Conservation (phyloP, 2,797 vertebrate genomes). For the Halcyon leucocephala region DNA sequence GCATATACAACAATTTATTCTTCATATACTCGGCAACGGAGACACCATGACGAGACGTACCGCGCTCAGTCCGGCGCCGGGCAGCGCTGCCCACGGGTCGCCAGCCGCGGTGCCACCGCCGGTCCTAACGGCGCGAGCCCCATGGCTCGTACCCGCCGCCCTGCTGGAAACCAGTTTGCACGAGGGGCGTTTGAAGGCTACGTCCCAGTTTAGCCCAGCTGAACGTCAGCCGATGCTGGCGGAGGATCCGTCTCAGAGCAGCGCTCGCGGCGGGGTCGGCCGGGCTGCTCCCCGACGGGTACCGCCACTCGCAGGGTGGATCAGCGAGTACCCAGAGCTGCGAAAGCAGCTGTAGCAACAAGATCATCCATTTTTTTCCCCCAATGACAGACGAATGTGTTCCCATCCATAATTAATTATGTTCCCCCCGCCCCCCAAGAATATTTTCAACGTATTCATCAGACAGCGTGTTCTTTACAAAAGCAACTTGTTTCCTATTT, state of each 20-base stretch:
- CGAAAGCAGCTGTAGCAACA: conserved; percentile 72
- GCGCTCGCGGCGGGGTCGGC: conserved; percentile 7
- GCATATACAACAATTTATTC: conserved; percentile 83
- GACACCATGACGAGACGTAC: conserved; percentile 76
- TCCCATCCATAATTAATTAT: conserved; percentile 76
- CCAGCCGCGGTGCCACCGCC: conserved; percentile 28
- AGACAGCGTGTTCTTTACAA: conserved; percentile 80
- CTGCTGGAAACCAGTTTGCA: conserved; percentile 49
- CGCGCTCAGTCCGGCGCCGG: conserved; percentile 46
- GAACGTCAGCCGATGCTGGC: conserved; percentile 62
- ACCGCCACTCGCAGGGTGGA: conserved; percentile 56
- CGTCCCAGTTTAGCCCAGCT: conserved; percentile 66
- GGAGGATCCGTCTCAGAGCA: conserved; percentile 49
- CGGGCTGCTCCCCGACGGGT: conserved; percentile 53
- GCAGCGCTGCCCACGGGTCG: conserved; percentile 60
- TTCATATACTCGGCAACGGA: conserved; percentile 78
- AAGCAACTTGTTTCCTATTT: conserved; percentile 74
- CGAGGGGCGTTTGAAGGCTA: conserved; percentile 27
- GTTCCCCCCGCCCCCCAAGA: background rate
- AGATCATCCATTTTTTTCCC: conserved; percentile 70
- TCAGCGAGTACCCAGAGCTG: conserved; percentile 69
- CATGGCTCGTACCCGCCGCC: conserved; percentile 34
- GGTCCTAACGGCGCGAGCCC: background rate
- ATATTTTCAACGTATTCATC: conserved; percentile 71
- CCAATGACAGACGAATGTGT: conserved; percentile 77